Evolutionary conservation across 2,888 invertebrate species (phyloP).

Genomic region (Apodemia hepburni): DNA sequence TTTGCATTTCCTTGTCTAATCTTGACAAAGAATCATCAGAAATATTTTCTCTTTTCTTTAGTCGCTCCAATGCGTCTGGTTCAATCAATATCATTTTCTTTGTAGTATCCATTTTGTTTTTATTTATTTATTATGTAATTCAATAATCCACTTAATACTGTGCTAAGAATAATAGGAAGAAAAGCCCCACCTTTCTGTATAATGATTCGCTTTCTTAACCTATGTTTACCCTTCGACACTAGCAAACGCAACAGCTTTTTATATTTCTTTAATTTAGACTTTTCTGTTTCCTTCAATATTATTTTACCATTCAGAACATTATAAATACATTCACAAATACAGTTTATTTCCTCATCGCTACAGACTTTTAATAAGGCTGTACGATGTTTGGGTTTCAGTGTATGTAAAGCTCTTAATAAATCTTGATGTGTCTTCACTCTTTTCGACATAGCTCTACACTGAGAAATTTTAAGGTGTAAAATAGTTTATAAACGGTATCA

Average conservation of each 20-base stretch:
- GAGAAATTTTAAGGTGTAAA: constrained; percentile 23
- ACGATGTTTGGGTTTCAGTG: constrained; percentile 7
- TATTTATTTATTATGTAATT: constrained; percentile 3
- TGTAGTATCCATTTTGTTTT: not conserved
- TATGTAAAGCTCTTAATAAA: constrained; percentile 26
- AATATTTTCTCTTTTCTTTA: not conserved
- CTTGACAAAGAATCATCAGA: constrained; percentile 24
- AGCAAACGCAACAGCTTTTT: constrained; percentile 20
- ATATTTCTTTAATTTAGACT: constrained; percentile 18
- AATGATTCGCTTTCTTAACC: constrained; percentile 19
- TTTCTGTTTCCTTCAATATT: constrained; percentile 15
- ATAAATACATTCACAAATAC: constrained; percentile 16
- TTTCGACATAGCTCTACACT: constrained; percentile 31
- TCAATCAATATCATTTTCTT: constrained; percentile 7
- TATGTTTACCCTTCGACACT: not conserved
- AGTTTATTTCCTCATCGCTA: constrained; percentile 4
- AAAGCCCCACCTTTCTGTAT: constrained; percentile 24
- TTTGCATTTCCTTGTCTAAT: constrained; percentile 32
- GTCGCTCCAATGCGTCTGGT: not conserved
- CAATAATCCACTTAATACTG: constrained; percentile 19
- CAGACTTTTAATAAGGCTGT: constrained; percentile 5
- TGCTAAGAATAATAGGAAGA: constrained; percentile 22
- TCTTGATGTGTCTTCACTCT: constrained; percentile 30
- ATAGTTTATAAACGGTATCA: not conserved
- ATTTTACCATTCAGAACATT: constrained; percentile 24